Base-by-base conservation (phyloP, 1,140 invertebrate genomes). In the Drosophila pachea region DNA sequence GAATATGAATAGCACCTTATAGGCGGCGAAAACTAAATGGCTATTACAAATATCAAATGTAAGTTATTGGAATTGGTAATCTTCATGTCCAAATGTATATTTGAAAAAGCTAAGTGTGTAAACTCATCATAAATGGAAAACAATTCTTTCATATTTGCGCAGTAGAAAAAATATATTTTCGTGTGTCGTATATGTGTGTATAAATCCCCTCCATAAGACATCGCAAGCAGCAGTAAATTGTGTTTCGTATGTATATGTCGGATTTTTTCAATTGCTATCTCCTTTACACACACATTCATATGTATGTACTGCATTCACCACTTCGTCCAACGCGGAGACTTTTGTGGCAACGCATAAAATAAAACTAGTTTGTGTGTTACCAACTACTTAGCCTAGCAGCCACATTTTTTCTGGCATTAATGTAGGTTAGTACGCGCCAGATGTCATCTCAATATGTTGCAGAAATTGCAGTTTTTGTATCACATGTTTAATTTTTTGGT, bases 111-210 rank as follows among this genome's bases (percentile, higher is more conserved):
- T 47, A 60, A 71, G 60, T 54, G 55, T 12, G 54, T 32, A 4
- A 35, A 53, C 53, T 42, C 54, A 54, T 36, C 33, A 4, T 40
- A 9, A 60, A 71, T 58, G 45, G 56, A 74, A 65, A 68, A 47
- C 59, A 59, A 47, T 75, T 78, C 47, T 32, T 47, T 45, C 42
- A 63, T 52, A 75, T 78, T 75, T 79, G 75, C 76, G 76, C 76
- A 79, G 76, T 79, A 75, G 63, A 43, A 47, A 59, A 68, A 73
- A 59, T 68, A 73, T 42, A 43, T 29, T 78, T 59, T 31, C 63
- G 68, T 74, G 55, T 66, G 53, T 33, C 52, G 35, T 47, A 16
- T 52, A 12, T 36, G 58, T 68, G 29, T 59, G 52, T 71, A 55
- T 47, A 38, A 33, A 48, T 45, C 61, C 67, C 38, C 53, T 52